phyloP scores from a whole-genome alignment of 1,140 invertebrate species.

The Pantala flavescens region DNA sequence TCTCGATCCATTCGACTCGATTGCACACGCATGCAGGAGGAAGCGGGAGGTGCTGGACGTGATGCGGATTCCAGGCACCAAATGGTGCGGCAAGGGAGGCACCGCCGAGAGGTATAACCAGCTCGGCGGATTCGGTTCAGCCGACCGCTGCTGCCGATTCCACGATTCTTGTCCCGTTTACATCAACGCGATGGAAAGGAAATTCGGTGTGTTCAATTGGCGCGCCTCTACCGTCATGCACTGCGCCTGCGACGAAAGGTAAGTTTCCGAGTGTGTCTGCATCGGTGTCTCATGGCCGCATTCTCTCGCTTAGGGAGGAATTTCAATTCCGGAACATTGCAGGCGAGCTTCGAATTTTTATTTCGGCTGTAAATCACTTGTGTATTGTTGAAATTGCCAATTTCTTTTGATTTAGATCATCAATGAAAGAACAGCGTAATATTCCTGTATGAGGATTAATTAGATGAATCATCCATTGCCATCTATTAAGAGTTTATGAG shows the following conservation, averaged over 20 bases:
- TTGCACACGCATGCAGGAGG: conserved; percentile 25
- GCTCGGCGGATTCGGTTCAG: conserved; percentile 60
- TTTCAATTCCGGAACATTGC: too few species aligned
- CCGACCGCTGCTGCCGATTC: conserved; percentile 71
- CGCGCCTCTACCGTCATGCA: conserved; percentile 75
- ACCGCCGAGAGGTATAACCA: conserved; percentile 61
- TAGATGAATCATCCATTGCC: too few species aligned
- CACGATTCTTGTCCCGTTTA: conserved; percentile 76
- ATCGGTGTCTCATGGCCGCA: too few species aligned
- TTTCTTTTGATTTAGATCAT: too few species aligned
- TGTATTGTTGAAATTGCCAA: too few species aligned
- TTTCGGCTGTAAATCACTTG: too few species aligned
- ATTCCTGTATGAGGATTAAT: too few species aligned
- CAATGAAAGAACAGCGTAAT: too few species aligned
- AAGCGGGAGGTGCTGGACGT: conserved; percentile 47
- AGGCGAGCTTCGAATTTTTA: too few species aligned
- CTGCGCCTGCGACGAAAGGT: conserved; percentile 80
- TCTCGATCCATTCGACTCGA: too few species aligned
- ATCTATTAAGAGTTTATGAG: too few species aligned
- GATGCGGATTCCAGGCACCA: conserved; percentile 65
- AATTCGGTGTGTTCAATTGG: conserved; percentile 75
- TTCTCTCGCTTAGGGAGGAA: too few species aligned
- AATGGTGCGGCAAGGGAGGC: conserved; percentile 78
- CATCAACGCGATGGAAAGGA: conserved; percentile 62
- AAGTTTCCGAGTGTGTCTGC: conserved; percentile 22